phyloP scores from a whole-genome alignment of 2,113 vertebrate genomes.

The Cettia cetti region DNA sequence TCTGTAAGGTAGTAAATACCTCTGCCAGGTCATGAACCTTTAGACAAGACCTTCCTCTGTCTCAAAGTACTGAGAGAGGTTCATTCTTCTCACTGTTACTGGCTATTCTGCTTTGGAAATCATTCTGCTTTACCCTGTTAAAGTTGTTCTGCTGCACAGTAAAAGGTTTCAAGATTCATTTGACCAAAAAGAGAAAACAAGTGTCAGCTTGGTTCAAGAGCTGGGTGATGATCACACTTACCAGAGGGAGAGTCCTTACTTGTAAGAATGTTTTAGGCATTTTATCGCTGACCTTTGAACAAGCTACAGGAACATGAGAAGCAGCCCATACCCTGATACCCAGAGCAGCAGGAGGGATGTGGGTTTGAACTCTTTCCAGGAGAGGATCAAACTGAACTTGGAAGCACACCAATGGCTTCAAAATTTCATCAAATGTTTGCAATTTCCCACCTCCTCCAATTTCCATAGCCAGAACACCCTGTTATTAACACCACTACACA shows the following conservation, averaged over 20 bases:
- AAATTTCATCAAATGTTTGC: neutral
- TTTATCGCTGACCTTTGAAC: neutral
- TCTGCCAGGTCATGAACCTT: neutral
- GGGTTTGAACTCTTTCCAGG: neutral
- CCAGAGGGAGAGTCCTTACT: neutral
- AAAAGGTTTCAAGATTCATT: neutral
- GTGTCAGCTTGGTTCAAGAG: neutral
- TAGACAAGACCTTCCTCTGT: neutral
- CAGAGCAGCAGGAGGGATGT: neutral
- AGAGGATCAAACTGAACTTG: neutral
- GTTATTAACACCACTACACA: neutral
- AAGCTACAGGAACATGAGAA: neutral
- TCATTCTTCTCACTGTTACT: neutral
- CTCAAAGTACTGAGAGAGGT: rapidly evolving
- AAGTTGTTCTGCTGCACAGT: neutral
- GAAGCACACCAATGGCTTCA: neutral
- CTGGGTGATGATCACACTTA: neutral
- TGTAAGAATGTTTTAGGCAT: neutral
- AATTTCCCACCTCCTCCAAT: neutral
- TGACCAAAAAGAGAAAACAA: neutral
- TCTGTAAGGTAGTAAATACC: neutral
- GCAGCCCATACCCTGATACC: neutral
- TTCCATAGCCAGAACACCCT: neutral
- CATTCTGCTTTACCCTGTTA: neutral
- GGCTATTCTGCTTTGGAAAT: neutral